Conservation (phyloP, 2,888 invertebrate genomes). For the Rhamnusium bicolor region DNA sequence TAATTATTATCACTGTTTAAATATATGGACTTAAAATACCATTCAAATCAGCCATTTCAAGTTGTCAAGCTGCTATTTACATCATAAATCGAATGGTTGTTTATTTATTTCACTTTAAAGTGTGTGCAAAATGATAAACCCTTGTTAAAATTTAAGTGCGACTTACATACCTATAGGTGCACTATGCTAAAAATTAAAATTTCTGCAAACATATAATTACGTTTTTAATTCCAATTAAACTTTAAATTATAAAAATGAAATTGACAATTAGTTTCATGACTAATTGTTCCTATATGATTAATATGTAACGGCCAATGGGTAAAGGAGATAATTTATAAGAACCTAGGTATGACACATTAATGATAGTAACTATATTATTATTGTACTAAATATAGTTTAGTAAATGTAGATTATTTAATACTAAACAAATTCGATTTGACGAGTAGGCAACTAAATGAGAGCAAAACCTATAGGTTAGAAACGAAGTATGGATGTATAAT, state of each 20-base stretch:
- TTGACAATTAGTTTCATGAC: conserved; percentile 11
- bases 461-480: not conserved
- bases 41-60: not conserved
- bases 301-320: not conserved
- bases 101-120: not conserved
- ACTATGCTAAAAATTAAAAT: not conserved
- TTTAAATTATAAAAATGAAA: conserved; percentile 15
- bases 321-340: not conserved
- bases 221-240: conserved; percentile 21
- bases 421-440: not conserved
- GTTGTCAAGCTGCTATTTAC: not conserved
- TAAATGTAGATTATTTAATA: not conserved
- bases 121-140: not conserved
- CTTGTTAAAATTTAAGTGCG: not conserved
- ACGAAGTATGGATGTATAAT: not conserved
- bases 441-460: not conserved
- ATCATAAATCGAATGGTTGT: not conserved
- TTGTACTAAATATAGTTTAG: not conserved
- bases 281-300: conserved; percentile 1
- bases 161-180: not conserved
- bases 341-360: too few species aligned
- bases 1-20: not conserved
- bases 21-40: not conserved
- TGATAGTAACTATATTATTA: too few species aligned
- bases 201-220: conserved; percentile 11